These are phyloP conservation scores for Rhinichthys osculus DNA, from an alignment of 2,797 vertebrate species.

Conservation along the genomic window DNA sequence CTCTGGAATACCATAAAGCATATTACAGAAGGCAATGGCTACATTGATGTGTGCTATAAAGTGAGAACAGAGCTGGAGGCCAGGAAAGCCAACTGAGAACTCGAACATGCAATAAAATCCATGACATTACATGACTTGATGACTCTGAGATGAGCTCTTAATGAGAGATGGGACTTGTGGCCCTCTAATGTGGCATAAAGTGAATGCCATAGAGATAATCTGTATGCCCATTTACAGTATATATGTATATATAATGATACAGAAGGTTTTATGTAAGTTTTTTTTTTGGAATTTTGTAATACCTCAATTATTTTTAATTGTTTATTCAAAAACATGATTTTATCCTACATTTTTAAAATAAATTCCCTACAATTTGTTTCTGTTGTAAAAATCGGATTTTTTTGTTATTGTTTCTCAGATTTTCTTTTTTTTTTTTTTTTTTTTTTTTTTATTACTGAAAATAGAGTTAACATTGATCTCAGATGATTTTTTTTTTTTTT, in stretches of 20 bases:
- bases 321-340: too few species aligned
- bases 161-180: slow-evolving; percentile 18
- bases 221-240: neutral
- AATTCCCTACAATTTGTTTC: too few species aligned
- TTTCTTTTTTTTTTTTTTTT: too few species aligned
- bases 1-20: slow-evolving; percentile 34
- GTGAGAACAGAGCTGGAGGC: slow-evolving; percentile 9
- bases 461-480: too few species aligned
- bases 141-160: slow-evolving; percentile 32
- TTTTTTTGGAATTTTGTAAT: too few species aligned
- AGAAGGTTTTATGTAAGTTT: neutral
- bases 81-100: slow-evolving; percentile 26
- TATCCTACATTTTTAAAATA: too few species aligned
- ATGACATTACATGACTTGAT: slow-evolving; percentile 31
- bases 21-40: neutral
- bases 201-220: slow-evolving; percentile 9
- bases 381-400: too few species aligned
- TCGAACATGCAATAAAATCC: slow-evolving; percentile 35
- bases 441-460: too few species aligned
- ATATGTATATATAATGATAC: neutral
- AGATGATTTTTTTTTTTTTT: too few species aligned
- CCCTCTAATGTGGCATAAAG: slow-evolving; percentile 19
- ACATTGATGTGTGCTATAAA: slow-evolving; percentile 7
- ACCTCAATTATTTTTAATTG: too few species aligned
- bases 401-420: too few species aligned